These are phyloP conservation scores for Crossocerus cetratus DNA, from an alignment of 2,888 invertebrate species.

Conservation along the genomic window DNA sequence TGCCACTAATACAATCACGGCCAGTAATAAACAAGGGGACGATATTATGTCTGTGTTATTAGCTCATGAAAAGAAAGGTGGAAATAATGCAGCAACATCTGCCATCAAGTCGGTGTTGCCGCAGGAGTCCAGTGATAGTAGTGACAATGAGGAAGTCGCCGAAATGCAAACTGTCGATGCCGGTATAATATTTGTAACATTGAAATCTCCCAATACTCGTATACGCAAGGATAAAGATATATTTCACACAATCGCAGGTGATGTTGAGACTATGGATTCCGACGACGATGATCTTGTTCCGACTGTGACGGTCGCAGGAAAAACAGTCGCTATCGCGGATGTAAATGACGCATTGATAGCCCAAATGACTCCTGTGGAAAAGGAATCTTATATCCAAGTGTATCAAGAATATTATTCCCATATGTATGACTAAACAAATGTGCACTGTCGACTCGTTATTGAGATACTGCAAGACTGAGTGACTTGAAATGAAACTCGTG, in stretches of 20 bases:
- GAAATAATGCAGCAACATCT: slow-evolving; percentile 79
- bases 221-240: background rate
- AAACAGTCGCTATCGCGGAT: slow-evolving; percentile 88
- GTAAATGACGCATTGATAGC: slow-evolving; percentile 92
- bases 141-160: slow-evolving; percentile 86
- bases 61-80: slow-evolving; percentile 90
- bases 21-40: slow-evolving; percentile 84
- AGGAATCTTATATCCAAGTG: slow-evolving; percentile 94
- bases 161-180: slow-evolving; percentile 83
- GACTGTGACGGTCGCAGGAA: slow-evolving; percentile 88
- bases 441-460: slow-evolving; percentile 34
- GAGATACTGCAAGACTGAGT: slow-evolving; percentile 51
- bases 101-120: slow-evolving; percentile 81
- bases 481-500: slow-evolving; percentile 39
- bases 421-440: slow-evolving; percentile 84
- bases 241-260: slow-evolving; percentile 76
- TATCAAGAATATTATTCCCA: slow-evolving; percentile 96
- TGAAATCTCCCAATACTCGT: background rate
- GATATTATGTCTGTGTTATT: slow-evolving; percentile 95
- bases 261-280: slow-evolving; percentile 86
- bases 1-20: slow-evolving; percentile 71
- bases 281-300: slow-evolving; percentile 89
- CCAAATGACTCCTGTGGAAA: slow-evolving; percentile 94
- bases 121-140: slow-evolving; percentile 85
- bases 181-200: slow-evolving; percentile 75